A percentile compares a stretch with the other conserved stretches of the same genome.
phyloP scores from a whole-genome alignment of 2,113 vertebrate genomes.

The Leucosticte australis region DNA sequence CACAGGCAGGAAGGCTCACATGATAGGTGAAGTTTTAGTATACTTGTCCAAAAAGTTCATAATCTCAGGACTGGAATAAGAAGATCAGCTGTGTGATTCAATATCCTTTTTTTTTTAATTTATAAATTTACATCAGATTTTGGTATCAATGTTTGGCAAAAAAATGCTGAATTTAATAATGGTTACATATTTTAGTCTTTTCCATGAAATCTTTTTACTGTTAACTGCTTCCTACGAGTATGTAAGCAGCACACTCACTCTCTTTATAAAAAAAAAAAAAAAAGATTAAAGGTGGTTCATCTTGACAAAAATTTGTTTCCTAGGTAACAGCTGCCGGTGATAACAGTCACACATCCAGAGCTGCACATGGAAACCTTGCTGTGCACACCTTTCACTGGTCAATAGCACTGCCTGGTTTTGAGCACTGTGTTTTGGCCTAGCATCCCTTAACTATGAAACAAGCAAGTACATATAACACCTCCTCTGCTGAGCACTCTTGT shows the following conservation, averaged over 20 bases:
- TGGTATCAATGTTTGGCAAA: background rate
- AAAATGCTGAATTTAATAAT: background rate
- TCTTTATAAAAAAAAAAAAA: background rate
- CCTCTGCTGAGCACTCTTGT: background rate
- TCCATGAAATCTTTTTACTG: background rate
- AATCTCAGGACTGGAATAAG: background rate
- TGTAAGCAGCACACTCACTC: background rate
- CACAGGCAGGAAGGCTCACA: background rate
- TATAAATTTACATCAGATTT: background rate
- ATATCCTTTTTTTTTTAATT: background rate
- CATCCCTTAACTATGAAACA: background rate
- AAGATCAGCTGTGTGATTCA: background rate
- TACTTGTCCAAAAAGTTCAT: background rate
- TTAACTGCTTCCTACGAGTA: background rate
- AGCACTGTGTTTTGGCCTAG: background rate
- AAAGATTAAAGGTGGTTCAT: background rate
- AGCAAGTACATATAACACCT: background rate
- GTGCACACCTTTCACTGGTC: background rate
- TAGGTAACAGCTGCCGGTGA: slow-evolving; percentile 26
- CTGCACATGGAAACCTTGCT: background rate
- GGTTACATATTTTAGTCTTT: background rate
- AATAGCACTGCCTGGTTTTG: background rate
- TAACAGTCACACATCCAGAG: background rate
- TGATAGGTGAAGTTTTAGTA: background rate
- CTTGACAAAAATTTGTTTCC: slow-evolving; percentile 2